Evolutionary conservation across 2,888 invertebrate species (phyloP), one percentile per base, ranked within the genome.

Genomic region (Cosmia trapezina): DNA sequence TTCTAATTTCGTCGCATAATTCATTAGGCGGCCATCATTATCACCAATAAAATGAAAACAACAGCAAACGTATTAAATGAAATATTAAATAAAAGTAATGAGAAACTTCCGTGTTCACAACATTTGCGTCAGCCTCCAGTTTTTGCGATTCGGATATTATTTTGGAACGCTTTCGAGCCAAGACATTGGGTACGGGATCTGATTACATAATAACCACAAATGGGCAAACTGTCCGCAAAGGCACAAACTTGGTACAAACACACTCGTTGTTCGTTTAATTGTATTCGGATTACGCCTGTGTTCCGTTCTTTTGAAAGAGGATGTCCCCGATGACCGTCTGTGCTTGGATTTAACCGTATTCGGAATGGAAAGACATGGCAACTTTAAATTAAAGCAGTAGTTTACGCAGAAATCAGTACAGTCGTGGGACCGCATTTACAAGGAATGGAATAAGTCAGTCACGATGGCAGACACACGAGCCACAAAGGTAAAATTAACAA

Each of bases 401-500:
- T 76, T 81, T 64, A 73, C 65, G n/a, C 41, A 75, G 76, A 73
- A 68, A 78, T 60, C 75, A 73, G 65, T 65, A 66, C 59, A 70
- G 70, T 53, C 62, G 70, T 76, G 72, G 70, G 64, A 74, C 72
- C 62, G 11, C 28, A 45, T 7, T 54, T 60, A 59, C 56, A 61
- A 60, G 51, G 45, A 78, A 76, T 75, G 68, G 79, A 76, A 83
- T 86, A 87, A 83, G 76, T 81, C 83, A 73, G 83, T 73, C 74
- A 83, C 64, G n/a, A 59, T 67, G 75, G 62, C 62, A 82, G 81
- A 71, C 65, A 80, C 68, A 83, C 76, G 75, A 73, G 64, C 77
- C 54, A 78, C 83, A 70, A 85, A 81, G 83, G 78, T 62, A 68
- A 87, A 82, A 79, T 80, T 82, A 87, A 86, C 28, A 28, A 28